Conservation (phyloP, 2,113 vertebrate genomes). For the Myanophis thanlyinensis region DNA sequence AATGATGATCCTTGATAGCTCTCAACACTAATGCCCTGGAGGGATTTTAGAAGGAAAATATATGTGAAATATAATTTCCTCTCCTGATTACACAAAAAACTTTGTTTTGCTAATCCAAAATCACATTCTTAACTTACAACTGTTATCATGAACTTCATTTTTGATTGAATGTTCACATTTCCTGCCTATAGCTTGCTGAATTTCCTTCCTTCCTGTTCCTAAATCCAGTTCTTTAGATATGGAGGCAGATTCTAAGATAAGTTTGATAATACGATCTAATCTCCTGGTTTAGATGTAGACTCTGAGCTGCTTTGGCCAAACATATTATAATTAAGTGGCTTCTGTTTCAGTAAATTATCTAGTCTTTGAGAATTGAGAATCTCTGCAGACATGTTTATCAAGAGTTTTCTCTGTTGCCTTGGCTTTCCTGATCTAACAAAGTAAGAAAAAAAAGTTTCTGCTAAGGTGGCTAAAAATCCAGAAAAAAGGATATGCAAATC, state of each 20-base stretch:
- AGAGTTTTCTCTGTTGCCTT: not conserved
- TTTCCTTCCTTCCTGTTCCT: not conserved
- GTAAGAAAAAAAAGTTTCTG: not conserved
- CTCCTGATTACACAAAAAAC: not conserved
- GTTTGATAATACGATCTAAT: not conserved
- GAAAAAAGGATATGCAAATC: not conserved
- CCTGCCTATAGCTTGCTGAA: not conserved
- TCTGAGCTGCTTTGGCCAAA: not conserved
- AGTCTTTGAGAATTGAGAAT: not conserved
- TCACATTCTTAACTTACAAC: not conserved
- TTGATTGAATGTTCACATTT: not conserved
- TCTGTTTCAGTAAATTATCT: not conserved
- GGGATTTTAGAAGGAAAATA: not conserved
- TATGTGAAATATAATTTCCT: not conserved
- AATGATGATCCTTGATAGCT: not conserved
- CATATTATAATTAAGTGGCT: not conserved
- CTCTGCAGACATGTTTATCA: not conserved
- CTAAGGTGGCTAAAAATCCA: not conserved
- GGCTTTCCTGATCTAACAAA: not conserved
- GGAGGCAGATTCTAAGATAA: not conserved
- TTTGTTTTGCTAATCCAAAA: not conserved
- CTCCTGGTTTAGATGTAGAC: not conserved
- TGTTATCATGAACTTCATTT: not conserved
- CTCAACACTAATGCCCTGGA: not conserved
- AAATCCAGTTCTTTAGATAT: not conserved